Evolutionary conservation across 2,797 vertebrate species (phyloP).

Genomic region (Alfaro cultratus): DNA sequence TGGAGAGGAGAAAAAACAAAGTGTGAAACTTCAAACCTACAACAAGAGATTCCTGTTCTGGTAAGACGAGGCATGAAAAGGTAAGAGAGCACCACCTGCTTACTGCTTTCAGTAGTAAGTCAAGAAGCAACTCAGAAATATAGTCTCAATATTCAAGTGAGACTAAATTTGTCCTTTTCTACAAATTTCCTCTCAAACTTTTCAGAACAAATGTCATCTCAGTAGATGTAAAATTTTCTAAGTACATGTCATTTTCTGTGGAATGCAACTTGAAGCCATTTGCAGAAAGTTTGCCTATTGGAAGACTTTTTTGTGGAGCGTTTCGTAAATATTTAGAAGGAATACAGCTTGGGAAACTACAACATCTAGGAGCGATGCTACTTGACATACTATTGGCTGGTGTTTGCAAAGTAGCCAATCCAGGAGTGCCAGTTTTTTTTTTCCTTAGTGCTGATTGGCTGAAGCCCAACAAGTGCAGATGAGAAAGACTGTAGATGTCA

Average conservation of each 20-base stretch:
- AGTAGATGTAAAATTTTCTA: background rate
- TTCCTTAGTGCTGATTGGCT: too few species aligned
- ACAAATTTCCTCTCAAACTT: background rate
- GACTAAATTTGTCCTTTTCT: background rate
- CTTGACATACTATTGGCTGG: too few species aligned
- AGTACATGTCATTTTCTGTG: background rate
- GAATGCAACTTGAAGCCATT: background rate
- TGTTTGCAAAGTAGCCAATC: too few species aligned
- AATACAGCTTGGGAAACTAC: background rate
- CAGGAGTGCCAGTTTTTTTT: too few species aligned
- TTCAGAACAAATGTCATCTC: background rate
- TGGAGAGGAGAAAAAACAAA: conserved; percentile 44
- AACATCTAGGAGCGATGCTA: background rate
- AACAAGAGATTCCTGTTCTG: too few species aligned
- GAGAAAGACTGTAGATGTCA: too few species aligned
- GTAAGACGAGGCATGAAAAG: background rate
- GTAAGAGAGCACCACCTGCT: background rate
- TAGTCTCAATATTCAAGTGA: background rate
- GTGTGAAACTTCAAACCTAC: background rate
- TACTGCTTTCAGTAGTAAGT: background rate
- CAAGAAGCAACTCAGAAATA: background rate
- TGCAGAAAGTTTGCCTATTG: background rate
- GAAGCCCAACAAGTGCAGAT: too few species aligned
- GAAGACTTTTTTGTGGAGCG: background rate
- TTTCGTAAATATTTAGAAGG: background rate